Evolutionary conservation across 2,113 vertebrate genomes (phyloP).

Genomic region (Diadophis punctatus): DNA sequence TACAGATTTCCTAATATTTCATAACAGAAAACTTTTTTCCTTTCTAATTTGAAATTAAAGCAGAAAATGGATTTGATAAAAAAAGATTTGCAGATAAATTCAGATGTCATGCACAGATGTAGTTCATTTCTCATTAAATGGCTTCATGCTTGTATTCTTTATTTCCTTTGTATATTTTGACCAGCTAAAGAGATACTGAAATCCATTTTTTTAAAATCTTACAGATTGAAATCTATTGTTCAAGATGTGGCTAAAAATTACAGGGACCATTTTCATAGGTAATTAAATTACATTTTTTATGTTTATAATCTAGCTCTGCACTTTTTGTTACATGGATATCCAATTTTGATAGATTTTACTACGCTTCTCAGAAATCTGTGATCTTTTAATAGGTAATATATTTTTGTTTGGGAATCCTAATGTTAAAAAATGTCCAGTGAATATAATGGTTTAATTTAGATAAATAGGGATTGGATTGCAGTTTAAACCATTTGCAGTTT

Average conservation of each 20-base stretch:
- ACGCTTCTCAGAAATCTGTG: not conserved
- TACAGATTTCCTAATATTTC: not conserved
- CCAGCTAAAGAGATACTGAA: not conserved
- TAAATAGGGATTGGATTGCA: not conserved
- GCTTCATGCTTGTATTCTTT: not conserved
- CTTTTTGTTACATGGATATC: not conserved
- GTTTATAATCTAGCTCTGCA: not conserved
- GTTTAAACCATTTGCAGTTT: not conserved
- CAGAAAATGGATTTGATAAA: not conserved
- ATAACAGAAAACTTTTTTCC: not conserved
- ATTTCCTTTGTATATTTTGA: not conserved
- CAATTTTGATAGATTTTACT: not conserved
- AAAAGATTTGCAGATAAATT: not conserved
- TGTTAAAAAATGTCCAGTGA: not conserved
- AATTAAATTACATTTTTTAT: not conserved
- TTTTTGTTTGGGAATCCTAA: not conserved
- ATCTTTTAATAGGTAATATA: not conserved
- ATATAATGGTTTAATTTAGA: not conserved
- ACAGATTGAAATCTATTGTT: conserved; percentile 88
- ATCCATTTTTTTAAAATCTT: conserved; percentile 11
- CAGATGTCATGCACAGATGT: not conserved
- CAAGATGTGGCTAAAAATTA: conserved; percentile 89
- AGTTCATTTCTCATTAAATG: not conserved
- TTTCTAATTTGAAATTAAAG: not conserved
- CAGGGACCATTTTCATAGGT: conserved; percentile 91